Conservation (phyloP, 1,140 invertebrate species). For the Temnothorax curvispinosus region DNA sequence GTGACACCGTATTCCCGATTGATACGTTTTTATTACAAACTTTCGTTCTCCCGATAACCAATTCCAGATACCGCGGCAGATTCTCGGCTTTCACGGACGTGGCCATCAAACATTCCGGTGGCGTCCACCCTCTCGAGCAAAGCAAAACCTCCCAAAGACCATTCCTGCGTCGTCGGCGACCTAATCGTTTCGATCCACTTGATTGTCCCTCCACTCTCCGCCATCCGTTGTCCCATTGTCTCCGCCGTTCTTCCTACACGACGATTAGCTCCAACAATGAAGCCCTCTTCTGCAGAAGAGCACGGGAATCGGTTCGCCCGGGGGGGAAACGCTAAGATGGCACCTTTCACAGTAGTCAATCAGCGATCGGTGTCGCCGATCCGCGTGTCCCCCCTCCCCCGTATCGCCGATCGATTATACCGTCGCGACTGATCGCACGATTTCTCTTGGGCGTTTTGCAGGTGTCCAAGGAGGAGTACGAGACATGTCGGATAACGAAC, state of each 20-base stretch:
- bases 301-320: background rate
- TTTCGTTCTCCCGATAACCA: background rate
- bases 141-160: conserved; percentile 45
- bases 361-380: conserved; percentile 52
- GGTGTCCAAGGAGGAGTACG: conserved; percentile 97
- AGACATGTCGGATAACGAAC: conserved; percentile 97
- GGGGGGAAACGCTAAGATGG: background rate
- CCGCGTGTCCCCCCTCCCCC: background rate
- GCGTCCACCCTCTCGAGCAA: conserved; percentile 8
- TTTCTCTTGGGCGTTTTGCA: conserved; percentile 77
- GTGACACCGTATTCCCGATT: background rate
- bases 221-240: conserved; percentile 25
- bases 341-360: conserved; percentile 57
- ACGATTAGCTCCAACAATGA: conserved; percentile 57
- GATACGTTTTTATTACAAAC: conserved; percentile 5
- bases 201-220: conserved; percentile 32
- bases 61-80: background rate
- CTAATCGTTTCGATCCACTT: conserved; percentile 62
- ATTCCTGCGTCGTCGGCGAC: conserved; percentile 36
- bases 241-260: conserved; percentile 38
- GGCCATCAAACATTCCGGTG: conserved; percentile 34
- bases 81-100: conserved; percentile 7
- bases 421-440: background rate
- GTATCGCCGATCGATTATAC: conserved; percentile 52
- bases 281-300: conserved; percentile 23